Evolutionary conservation across 2,113 vertebrate genomes (phyloP), one percentile per base, ranked within the genome.

Genomic region (Gracilinanus agilis): DNA sequence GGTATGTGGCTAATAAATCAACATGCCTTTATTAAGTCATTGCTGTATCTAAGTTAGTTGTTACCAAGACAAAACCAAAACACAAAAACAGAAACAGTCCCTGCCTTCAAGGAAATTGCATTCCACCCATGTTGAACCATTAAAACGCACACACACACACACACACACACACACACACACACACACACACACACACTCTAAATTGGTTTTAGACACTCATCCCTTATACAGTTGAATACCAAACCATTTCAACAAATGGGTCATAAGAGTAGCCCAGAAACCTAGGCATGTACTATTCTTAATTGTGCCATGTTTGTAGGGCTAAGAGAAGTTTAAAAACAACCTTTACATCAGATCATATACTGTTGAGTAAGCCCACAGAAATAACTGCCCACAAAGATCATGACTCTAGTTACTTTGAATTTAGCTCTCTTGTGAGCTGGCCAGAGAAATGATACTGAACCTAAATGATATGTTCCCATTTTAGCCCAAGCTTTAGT

Each of bases 401-500:
- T 16, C 44, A 92, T 29, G 27, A 91, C 53, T 90, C 27, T 44
- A 49, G n/a, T 89, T 92, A 49, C 91, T 92, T 88, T 54, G 89
- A 55, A 89, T 55, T 94, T 75, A 88, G 40, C 54, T 16, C 83
- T 75, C 93, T 40, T 44, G 29, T 95, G 96, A 97, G 98, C 97
- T 96, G 94, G 92, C 95, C 93, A 97, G 97, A 97, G 94, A 97
- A 97, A 98, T 95, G 96, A 97, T 95, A 88, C 19, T 56, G 96
- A 96, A 96, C 96, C 95, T 95, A 95, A 93, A 89, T 97, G 93
- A 94, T 89, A 67, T 94, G 95, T 97, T 98, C 97, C 96, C 96
- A 88, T 96, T 97, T 96, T 93, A 98, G 95, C 95, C 98, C 97
- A 97, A 98, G 97, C 95, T 97, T 97, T 96, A 96, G 44, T 95